These are phyloP conservation scores for Dolichomitus sp. DNA, from an alignment of 2,888 invertebrate species.

Conservation along the genomic window DNA sequence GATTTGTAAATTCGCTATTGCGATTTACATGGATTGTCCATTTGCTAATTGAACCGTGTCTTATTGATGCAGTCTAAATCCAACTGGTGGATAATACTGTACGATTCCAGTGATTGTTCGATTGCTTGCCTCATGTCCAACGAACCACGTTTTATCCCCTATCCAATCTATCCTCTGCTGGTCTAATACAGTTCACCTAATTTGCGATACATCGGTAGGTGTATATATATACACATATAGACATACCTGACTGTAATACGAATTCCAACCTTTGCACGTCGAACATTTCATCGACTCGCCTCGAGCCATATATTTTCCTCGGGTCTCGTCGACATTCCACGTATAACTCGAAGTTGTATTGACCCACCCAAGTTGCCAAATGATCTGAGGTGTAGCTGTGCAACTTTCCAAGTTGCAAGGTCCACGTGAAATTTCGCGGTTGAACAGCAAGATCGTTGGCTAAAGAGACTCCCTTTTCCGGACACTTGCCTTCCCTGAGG, in stretches of 20 bases:
- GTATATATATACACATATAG: too few species aligned
- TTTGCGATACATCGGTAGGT: not conserved
- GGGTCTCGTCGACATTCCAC: not conserved
- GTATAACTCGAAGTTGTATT: conserved; percentile 50
- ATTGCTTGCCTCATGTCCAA: conserved; percentile 5
- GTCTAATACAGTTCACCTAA: conserved; percentile 4
- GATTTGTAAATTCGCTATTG: not conserved
- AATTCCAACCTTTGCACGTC: not conserved
- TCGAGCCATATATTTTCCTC: conserved; percentile 29
- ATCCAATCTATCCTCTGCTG: conserved; percentile 3
- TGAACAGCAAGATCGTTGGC: conserved; percentile 32
- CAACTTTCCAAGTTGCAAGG: conserved; percentile 36
- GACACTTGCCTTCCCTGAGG: conserved; percentile 10
- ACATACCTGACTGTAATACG: not conserved
- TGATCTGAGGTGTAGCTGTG: conserved; percentile 24
- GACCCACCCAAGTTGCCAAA: conserved; percentile 50
- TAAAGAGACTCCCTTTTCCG: conserved; percentile 34
- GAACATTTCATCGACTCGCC: not conserved
- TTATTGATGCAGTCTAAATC: conserved; percentile 5
- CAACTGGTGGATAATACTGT: not conserved
- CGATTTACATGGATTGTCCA: not conserved
- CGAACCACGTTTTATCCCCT: conserved; percentile 9
- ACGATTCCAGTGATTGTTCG: conserved; percentile 13
- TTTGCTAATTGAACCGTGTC: conserved; percentile 20
- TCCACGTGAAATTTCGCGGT: conserved; percentile 28